A percentile compares a stretch with the other conserved stretches of the same genome.
Evolutionary conservation across 2,888 invertebrate species (phyloP).

Genomic region (Macaria notata): DNA sequence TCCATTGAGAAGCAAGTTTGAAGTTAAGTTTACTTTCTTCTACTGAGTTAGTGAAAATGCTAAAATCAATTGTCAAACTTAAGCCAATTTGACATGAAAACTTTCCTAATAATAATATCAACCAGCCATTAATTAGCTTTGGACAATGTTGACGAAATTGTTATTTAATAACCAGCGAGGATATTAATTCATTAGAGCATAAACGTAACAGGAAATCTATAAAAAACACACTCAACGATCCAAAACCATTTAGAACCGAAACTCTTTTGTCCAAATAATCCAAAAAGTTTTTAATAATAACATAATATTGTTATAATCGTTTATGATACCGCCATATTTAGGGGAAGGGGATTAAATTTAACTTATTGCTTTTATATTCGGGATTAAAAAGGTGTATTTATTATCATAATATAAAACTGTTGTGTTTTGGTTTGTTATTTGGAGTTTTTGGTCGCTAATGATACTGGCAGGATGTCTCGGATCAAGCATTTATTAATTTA

Average conservation of each 20-base stretch:
- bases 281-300: slow-evolving; percentile 10
- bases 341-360: slow-evolving; percentile 47
- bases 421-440: slow-evolving; percentile 40
- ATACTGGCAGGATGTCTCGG: slow-evolving; percentile 39
- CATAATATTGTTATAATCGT: slow-evolving; percentile 21
- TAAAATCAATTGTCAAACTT: too few relatives aligned
- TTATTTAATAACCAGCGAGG: too few relatives aligned
- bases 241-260: slow-evolving; percentile 5
- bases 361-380: slow-evolving; percentile 25
- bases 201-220: slow-evolving; percentile 15
- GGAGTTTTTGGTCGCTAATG: slow-evolving; percentile 28
- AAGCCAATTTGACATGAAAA: too few relatives aligned
- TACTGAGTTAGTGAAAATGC: too few relatives aligned
- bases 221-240: slow-evolving; percentile 2
- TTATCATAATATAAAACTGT: slow-evolving; percentile 32
- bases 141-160: too few relatives aligned
- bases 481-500: slow-evolving; percentile 14
- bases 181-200: too few relatives aligned
- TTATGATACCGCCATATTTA: slow-evolving; percentile 33
- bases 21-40: too few relatives aligned
- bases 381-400: slow-evolving; percentile 39
- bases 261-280: slow-evolving; percentile 11
- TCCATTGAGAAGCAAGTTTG: too few relatives aligned
- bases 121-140: too few relatives aligned
- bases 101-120: too few relatives aligned